Percentiles rank a stretch among this genome's conserved stretches.
phyloP scores from a whole-genome alignment of 2,113 vertebrate species.

The Menidia beryllina region DNA sequence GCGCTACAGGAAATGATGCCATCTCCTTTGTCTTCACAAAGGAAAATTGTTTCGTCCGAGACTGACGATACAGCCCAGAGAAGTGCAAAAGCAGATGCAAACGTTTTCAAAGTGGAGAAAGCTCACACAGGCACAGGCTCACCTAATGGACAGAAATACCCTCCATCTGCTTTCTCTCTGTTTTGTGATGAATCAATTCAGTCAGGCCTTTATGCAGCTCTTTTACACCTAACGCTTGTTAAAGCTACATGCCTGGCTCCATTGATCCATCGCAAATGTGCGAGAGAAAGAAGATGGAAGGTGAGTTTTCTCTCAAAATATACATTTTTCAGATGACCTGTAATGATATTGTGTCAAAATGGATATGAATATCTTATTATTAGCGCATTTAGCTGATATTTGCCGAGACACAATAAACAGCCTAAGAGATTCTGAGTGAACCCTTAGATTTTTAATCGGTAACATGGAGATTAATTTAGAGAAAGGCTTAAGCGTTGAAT shows the following conservation, averaged over 20 bases:
- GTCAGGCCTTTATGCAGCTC: not conserved
- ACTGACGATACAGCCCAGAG: not conserved
- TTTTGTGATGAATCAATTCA: not conserved
- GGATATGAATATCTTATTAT: not conserved
- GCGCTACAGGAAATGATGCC: not conserved
- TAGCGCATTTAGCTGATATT: not conserved
- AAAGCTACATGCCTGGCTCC: slow-evolving; percentile 1
- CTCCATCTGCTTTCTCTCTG: not conserved
- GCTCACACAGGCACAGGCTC: no score
- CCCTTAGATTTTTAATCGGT: not conserved
- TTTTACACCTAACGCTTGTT: slow-evolving; percentile 1
- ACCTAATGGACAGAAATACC: not conserved
- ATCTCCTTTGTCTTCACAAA: not conserved
- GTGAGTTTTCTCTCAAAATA: not conserved
- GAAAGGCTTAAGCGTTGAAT: no score
- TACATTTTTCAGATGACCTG: not conserved
- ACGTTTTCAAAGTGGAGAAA: not conserved
- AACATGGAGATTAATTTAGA: not conserved
- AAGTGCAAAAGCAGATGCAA: not conserved
- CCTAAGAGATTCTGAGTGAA: no score
- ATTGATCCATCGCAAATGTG: not conserved
- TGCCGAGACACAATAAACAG: not conserved
- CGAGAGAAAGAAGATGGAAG: slow-evolving; percentile 4
- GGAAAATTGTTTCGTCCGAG: not conserved
- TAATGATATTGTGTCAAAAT: not conserved